Base-by-base conservation (phyloP, 1,140 invertebrate species). In the Cherax quadricarinatus region DNA sequence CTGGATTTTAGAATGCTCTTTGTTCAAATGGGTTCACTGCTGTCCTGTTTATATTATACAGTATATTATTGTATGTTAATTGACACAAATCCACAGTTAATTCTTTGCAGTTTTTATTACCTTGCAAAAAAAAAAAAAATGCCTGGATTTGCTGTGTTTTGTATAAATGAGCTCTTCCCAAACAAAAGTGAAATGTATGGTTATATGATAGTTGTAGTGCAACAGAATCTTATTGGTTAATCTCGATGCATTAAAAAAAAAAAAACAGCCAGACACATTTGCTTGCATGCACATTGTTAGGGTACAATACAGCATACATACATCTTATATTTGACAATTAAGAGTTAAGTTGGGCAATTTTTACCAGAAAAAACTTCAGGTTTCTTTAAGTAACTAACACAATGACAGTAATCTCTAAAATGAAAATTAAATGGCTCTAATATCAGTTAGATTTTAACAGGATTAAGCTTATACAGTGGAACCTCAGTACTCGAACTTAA, bases 21-120 rank as follows among this genome's bases (percentile, higher is more conserved):
- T 66, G 5, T 30, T 75, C 3, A 75, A 30, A n/a, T 30, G 70
- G 24, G 5, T 10, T 10, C 70, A 30, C 70, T 75, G 70, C n/a
- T 75, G 24, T 75, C 70, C 70, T 75, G 24, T 75, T 75, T 30
- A 75, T 30, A 73, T n/a, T 73, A 73, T 75, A 75, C 70, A 75
- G 70, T 75, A 75, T 75, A 75, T 75, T 75, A 75, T 75, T 75
- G 70, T 75, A 75, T 75, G n/a, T 75, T 75, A 75, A 21, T 70
- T 70, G 21, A 75, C 70, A 9, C n/a, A 30, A 75, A 75, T 75
- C 16, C 70, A 24, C 24, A 30, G 70, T 75, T 41, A 24, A 75
- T 30, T n/a, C n/a, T 21, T 30, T 75, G 7, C 7, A 5, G 7
- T 21, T 5, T 30, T 9, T n/a, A 18, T 21, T 70, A 16, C 16